These are phyloP conservation scores for Drosophila dives DNA, from an alignment of 2,888 invertebrate genomes.

Conservation along the genomic window DNA sequence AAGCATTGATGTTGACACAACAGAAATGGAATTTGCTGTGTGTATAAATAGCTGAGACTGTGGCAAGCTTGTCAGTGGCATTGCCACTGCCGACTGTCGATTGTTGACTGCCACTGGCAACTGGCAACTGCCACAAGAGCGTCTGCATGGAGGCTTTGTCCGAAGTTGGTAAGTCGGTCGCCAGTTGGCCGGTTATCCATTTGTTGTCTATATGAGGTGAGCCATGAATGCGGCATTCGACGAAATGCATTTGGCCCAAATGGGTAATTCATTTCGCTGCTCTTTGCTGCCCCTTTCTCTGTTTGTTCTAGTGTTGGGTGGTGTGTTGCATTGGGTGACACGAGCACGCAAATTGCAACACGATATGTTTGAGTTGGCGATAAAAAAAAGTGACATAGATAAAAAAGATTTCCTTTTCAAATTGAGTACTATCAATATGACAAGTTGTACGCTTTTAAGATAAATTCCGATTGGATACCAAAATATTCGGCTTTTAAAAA, in stretches of 20 bases:
- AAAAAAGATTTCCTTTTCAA: neutral
- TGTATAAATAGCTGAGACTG: slow-evolving; percentile 65
- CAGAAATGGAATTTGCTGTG: slow-evolving; percentile 42
- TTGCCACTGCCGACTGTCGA: slow-evolving; percentile 21
- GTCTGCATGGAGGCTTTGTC: slow-evolving; percentile 48
- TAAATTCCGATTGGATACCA: neutral
- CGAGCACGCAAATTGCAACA: neutral
- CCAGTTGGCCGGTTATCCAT: slow-evolving; percentile 37
- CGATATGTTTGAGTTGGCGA: neutral
- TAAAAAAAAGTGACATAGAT: neutral
- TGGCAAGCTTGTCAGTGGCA: slow-evolving; percentile 47
- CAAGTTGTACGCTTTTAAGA: neutral
- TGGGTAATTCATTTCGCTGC: slow-evolving; percentile 72
- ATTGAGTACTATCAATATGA: neutral
- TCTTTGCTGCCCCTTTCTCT: slow-evolving; percentile 6
- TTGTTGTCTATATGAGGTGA: slow-evolving; percentile 59
- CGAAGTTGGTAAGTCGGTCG: slow-evolving; percentile 65
- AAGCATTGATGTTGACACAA: slow-evolving; percentile 58
- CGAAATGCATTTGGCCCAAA: slow-evolving; percentile 59
- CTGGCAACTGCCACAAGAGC: slow-evolving; percentile 32
- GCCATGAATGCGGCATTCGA: slow-evolving; percentile 43
- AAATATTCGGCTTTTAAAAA: neutral
- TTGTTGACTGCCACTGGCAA: slow-evolving; percentile 6
- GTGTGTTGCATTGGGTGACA: neutral
- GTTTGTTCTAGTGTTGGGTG: slow-evolving; percentile 11